Evolutionary conservation across 2,113 vertebrate species (phyloP).

Genomic region (Suncus etruscus): DNA sequence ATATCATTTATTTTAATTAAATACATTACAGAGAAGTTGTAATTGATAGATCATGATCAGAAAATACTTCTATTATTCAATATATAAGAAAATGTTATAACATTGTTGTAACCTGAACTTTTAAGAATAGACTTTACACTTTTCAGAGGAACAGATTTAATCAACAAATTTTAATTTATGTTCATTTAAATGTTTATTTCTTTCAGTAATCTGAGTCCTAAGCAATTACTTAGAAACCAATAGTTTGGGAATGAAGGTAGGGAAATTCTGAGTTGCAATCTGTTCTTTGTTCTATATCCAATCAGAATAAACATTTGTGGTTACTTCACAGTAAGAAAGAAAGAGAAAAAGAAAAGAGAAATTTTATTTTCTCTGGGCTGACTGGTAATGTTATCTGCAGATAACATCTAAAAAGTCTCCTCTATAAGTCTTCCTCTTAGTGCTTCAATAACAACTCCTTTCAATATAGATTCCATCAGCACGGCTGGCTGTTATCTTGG

Average conservation of each 20-base stretch:
- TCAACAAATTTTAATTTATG: background rate
- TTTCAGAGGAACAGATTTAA: background rate
- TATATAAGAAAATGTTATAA: background rate
- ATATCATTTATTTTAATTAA: too few species aligned
- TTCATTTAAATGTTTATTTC: background rate
- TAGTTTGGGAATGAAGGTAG: fast-evolving
- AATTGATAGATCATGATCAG: background rate
- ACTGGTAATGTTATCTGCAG: background rate
- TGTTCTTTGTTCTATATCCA: background rate
- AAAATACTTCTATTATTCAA: background rate
- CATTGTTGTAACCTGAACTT: background rate
- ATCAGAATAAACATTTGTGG: background rate
- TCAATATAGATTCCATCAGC: fast-evolving
- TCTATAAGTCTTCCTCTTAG: background rate
- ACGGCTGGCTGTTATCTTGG: background rate
- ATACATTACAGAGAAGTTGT: background rate
- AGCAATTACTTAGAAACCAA: background rate
- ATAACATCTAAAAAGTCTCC: background rate
- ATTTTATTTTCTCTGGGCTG: background rate
- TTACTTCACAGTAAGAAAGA: background rate
- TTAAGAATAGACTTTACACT: background rate
- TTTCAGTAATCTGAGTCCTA: background rate
- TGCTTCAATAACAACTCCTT: background rate
- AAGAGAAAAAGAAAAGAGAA: background rate
- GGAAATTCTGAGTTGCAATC: background rate